Base-by-base conservation (phyloP, 2,113 vertebrate genomes). In the Ctenodactylus gundi region DNA sequence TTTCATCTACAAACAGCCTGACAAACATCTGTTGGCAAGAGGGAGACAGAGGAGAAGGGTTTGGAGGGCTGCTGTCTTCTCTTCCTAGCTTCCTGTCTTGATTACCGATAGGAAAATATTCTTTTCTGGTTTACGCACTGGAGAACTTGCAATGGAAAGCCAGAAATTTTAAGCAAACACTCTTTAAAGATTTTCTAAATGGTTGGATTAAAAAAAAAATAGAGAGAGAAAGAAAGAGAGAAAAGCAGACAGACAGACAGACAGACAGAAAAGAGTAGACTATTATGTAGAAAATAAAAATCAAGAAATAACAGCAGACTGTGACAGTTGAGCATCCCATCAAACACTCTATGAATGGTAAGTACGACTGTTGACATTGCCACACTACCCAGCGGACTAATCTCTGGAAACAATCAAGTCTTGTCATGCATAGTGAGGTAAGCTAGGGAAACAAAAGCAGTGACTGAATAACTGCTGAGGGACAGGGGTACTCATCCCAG, bases 11-110 rank as follows among this genome's bases (percentile, higher is more conserved):
- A 99, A 99, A 99, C 98, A 99, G 98, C 98, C 98, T 99, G 98
- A 99, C 99, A 99, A 99, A 99, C 99, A 99, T 99, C 99, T 99
- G 99, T 98, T 98, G 98, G 98, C 98, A 99, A 99, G 98, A 99
- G 98, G 98, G 98, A 99, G 98, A 99, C 98, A 99, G 98, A 99
- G 98, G 98, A 99, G 98, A 99, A 98, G 98, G 98, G 98, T 98
- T 99, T 98, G 98, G 98, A 98, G 98, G 98, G 96, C 92, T 94
- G 98, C 98, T 98, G 97, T 98, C 98, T 97, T 96, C 98, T 98
- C 96, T 98, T 98, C 97, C 97, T 98, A 98, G 97, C 98, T 98
- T 98, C 96, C 98, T 98, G 97, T 98, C 97, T 98, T 98, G 97
- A 97, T 98, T 97, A 98, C 97, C 97, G 97, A 98, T 90, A 98